Evolutionary conservation across 1,140 invertebrate genomes (phyloP).

Genomic region (Halesus radiatus): DNA sequence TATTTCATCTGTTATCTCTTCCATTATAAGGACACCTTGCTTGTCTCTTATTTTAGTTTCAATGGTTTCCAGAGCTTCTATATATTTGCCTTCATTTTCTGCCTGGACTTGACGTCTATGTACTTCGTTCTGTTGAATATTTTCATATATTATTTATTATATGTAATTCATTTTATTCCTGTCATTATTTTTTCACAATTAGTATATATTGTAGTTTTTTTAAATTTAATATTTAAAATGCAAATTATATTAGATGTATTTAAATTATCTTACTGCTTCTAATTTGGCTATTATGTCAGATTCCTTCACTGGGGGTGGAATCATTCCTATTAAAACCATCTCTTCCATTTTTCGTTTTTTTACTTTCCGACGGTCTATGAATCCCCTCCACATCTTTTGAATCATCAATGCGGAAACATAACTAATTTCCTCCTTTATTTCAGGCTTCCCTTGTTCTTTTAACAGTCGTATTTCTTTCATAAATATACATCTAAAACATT

Average conservation of each 20-base stretch:
- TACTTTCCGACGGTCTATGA: constrained; percentile 78
- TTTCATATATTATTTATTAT: constrained; percentile 63
- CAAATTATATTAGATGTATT: no score
- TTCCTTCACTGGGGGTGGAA: constrained; percentile 68
- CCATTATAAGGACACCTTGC: constrained; percentile 78
- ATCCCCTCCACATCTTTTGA: constrained; percentile 87
- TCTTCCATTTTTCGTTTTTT: constrained; percentile 81
- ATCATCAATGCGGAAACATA: constrained; percentile 81
- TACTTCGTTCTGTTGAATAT: constrained; percentile 60
- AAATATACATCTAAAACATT: constrained; percentile 78
- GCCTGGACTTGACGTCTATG: constrained; percentile 74
- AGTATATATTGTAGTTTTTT: background rate
- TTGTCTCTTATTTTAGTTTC: constrained; percentile 75
- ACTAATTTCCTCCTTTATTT: constrained; percentile 71
- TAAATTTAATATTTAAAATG: no score
- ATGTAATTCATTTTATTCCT: background rate
- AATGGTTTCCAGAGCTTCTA: constrained; percentile 71
- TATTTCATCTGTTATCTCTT: constrained; percentile 88
- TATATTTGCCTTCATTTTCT: constrained; percentile 74
- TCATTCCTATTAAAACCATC: constrained; percentile 89
- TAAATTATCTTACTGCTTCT: constrained; percentile 61
- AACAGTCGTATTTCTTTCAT: constrained; percentile 89
- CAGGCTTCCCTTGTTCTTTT: constrained; percentile 79
- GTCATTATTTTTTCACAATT: background rate
- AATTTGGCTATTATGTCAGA: constrained; percentile 65